Percentiles rank a stretch among this genome's conserved stretches.
Evolutionary conservation across 1,140 invertebrate species (phyloP).

Genomic region (Magallana ariakensis): DNA sequence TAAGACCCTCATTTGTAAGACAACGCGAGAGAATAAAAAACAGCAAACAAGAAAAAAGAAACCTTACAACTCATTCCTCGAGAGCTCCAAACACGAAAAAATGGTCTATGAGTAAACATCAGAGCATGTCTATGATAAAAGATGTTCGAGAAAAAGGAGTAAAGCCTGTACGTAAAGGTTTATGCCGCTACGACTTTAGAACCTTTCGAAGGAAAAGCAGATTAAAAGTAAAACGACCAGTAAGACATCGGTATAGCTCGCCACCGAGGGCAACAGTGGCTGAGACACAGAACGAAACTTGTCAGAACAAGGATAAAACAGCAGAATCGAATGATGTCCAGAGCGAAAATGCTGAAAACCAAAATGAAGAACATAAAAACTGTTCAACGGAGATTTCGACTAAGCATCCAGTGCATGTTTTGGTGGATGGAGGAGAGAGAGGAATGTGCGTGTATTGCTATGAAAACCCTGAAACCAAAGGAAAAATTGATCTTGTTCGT

Average conservation of each 20-base stretch:
- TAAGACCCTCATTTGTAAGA: too few species aligned
- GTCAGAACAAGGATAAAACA: neutral
- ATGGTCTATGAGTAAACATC: too few species aligned
- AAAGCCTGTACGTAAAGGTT: neutral
- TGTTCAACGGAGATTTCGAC: neutral
- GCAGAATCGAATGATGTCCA: neutral
- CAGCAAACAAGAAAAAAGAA: too few species aligned
- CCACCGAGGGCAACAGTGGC: neutral
- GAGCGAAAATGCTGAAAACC: neutral
- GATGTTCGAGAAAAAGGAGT: neutral
- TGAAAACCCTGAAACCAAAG: neutral
- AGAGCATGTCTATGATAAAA: too few species aligned
- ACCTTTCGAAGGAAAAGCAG: neutral
- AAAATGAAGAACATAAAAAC: neutral
- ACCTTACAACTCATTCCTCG: too few species aligned
- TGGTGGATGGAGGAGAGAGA: neutral
- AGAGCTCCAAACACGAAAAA: too few species aligned
- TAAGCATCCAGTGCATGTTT: neutral
- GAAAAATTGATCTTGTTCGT: neutral
- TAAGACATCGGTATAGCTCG: neutral
- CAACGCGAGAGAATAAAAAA: too few species aligned
- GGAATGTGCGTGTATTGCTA: neutral
- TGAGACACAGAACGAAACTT: neutral
- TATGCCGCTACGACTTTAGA: constrained; percentile 5
- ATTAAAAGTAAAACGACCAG: neutral